These are phyloP conservation scores for Nebria brevicollis DNA, from an alignment of 2,888 invertebrate genomes.

Conservation along the genomic window DNA sequence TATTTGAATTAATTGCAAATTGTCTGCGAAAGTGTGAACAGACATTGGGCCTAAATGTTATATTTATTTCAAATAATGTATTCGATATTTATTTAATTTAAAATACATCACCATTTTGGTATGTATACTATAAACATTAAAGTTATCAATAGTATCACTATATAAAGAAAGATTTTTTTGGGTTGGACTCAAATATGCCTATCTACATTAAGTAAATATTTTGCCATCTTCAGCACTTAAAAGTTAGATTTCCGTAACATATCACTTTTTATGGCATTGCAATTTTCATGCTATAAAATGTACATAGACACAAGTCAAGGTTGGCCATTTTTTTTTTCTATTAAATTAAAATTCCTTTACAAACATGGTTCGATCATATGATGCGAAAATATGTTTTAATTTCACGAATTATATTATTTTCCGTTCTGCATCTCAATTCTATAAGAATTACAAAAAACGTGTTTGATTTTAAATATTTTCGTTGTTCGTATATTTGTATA, in stretches of 20 bases:
- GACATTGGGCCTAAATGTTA: too few species aligned
- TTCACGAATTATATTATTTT: not conserved
- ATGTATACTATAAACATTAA: not conserved
- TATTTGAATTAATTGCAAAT: too few species aligned
- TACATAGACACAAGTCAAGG: not conserved
- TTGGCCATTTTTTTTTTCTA: not conserved
- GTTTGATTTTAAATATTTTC: too few species aligned
- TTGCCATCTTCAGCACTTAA: not conserved
- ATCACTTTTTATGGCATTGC: not conserved
- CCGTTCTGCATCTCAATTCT: too few species aligned
- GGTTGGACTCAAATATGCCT: not conserved
- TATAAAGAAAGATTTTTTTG: not conserved
- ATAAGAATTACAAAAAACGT: too few species aligned
- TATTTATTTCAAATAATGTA: too few species aligned
- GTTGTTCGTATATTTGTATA: too few species aligned
- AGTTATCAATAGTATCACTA: not conserved
- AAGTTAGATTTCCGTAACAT: not conserved
- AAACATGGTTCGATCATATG: not conserved
- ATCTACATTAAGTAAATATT: not conserved
- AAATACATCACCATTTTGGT: not conserved
- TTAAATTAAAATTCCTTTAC: not conserved
- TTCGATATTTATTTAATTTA: not conserved
- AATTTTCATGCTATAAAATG: not conserved
- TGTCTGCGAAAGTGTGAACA: too few species aligned
- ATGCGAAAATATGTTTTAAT: not conserved